Conservation (phyloP, 2,113 vertebrate genomes). For the Casuarius casuarius region DNA sequence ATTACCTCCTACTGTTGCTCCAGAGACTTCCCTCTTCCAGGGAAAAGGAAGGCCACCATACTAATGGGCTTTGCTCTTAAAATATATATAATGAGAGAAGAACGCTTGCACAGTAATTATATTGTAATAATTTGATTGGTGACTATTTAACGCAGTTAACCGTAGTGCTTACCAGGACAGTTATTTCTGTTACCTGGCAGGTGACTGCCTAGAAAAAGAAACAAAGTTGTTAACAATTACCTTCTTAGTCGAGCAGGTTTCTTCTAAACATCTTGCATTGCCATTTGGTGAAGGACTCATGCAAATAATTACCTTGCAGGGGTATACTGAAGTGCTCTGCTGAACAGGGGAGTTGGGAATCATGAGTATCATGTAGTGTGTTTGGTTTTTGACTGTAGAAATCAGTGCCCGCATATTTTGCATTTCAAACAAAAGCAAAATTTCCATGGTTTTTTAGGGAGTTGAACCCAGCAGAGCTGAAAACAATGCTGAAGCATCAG, state of each 20-base stretch:
- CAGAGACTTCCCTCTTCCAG: background rate
- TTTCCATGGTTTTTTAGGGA: background rate
- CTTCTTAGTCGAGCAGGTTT: background rate
- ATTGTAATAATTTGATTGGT: background rate
- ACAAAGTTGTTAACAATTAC: background rate
- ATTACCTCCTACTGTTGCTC: background rate
- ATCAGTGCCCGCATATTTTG: background rate
- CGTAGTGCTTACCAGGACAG: background rate
- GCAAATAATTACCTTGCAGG: background rate
- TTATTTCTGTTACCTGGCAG: background rate
- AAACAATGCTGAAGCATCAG: background rate
- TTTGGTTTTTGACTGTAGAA: background rate
- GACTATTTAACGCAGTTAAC: background rate
- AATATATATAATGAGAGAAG: background rate
- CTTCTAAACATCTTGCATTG: background rate
- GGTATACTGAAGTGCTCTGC: background rate
- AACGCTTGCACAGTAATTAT: background rate
- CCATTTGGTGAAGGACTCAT: background rate
- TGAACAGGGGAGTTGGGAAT: background rate
- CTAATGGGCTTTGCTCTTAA: background rate
- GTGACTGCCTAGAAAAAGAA: background rate
- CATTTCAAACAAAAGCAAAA: background rate
- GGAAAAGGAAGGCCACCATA: background rate
- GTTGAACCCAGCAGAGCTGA: background rate
- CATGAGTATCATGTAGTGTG: background rate